Percentiles rank a stretch among this genome's conserved stretches.
These are phyloP conservation scores for Trinorchestia longiramus DNA, from an alignment of 1,140 invertebrate genomes.

Conservation along the genomic window DNA sequence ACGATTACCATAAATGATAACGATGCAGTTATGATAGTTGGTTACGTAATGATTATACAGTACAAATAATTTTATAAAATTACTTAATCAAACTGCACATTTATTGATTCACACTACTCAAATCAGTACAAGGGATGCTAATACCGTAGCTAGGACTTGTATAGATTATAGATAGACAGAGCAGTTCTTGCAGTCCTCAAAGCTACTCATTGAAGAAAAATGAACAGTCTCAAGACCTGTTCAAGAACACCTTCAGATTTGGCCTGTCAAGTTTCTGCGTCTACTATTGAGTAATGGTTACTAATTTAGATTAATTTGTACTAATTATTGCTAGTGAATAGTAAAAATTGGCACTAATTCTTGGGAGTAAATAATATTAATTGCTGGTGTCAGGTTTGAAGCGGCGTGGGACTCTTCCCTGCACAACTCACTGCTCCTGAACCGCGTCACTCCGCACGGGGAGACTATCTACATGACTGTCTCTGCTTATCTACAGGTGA, in stretches of 20 bases:
- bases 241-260: too few relatives aligned
- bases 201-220: not conserved
- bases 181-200: not conserved
- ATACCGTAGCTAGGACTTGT: not conserved
- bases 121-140: not conserved
- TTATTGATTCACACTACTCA: not conserved
- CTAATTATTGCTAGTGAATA: not conserved
- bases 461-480: slow-evolving; percentile 99
- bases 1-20: too few relatives aligned
- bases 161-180: not conserved
- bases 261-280: too few relatives aligned
- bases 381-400: slow-evolving; percentile 81
- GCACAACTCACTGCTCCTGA: slow-evolving; percentile 95
- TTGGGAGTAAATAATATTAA: not conserved
- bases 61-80: too few relatives aligned
- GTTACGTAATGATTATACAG: too few relatives aligned
- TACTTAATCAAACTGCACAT: too few relatives aligned
- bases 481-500: slow-evolving; percentile 96
- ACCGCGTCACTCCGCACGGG: slow-evolving; percentile 94
- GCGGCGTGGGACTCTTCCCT: slow-evolving; percentile 99
- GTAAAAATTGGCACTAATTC: not conserved
- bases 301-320: too few relatives aligned
- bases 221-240: not conserved
- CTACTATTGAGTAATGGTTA: too few relatives aligned
- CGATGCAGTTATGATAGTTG: too few relatives aligned